Evolutionary conservation across 2,113 vertebrate species (phyloP).

Genomic region (Limanda limanda): DNA sequence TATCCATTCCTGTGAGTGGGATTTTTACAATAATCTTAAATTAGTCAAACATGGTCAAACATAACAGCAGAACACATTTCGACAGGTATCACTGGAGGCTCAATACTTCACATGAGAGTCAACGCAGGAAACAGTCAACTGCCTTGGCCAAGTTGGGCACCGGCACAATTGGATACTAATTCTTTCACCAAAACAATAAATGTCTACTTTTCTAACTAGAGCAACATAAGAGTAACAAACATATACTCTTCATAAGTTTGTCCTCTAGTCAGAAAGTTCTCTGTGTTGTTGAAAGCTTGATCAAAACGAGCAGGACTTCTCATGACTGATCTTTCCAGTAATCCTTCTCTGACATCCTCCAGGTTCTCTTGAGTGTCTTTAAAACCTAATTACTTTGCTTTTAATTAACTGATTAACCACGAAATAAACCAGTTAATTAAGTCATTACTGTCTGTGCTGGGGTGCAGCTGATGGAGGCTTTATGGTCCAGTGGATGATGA

Average conservation of each 20-base stretch:
- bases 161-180: too few species aligned
- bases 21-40: too few species aligned
- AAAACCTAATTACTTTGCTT: constrained; percentile 65
- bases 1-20: too few species aligned
- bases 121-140: too few species aligned
- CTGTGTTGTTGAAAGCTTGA: constrained; percentile 1
- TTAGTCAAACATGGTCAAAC: too few species aligned
- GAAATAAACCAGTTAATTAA: constrained; percentile 72
- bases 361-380: constrained; percentile 41
- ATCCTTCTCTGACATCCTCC: constrained; percentile 34
- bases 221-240: too few species aligned
- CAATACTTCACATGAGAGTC: too few species aligned
- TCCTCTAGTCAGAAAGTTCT: neutral
- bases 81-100: too few species aligned
- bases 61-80: too few species aligned
- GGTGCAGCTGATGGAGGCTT: constrained; percentile 26
- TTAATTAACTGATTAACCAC: constrained; percentile 72
- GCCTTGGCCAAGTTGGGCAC: too few species aligned
- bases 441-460: constrained; percentile 49
- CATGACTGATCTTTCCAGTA: neutral
- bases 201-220: too few species aligned
- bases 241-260: neutral
- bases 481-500: constrained; percentile 27
- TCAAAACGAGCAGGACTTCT: constrained; percentile 9
- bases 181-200: too few species aligned